These are phyloP conservation scores for Ceraclea dissimilis DNA, from an alignment of 2,888 invertebrate genomes.

Conservation along the genomic window DNA sequence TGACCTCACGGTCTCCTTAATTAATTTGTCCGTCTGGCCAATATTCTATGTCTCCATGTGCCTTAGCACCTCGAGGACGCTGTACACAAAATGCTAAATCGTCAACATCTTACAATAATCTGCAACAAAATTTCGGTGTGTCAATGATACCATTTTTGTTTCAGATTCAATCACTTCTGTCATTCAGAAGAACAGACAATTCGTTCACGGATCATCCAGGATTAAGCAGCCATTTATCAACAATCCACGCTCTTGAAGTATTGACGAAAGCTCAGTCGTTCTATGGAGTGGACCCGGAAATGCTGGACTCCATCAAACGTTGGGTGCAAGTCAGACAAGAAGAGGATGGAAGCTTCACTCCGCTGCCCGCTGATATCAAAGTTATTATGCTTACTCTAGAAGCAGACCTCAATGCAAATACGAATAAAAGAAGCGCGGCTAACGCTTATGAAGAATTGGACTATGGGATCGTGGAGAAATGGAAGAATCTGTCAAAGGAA, in stretches of 20 bases:
- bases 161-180: conserved; percentile 54
- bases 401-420: conserved; percentile 28
- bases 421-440: conserved; percentile 8
- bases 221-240: conserved; percentile 53
- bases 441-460: conserved; percentile 42
- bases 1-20: no score
- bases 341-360: conserved; percentile 53
- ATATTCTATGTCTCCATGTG: no score
- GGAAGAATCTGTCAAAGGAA: conserved; percentile 41
- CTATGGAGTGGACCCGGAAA: conserved; percentile 53
- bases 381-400: conserved; percentile 39
- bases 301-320: conserved; percentile 51
- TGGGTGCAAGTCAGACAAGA: conserved; percentile 57
- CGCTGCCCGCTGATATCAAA: conserved; percentile 51
- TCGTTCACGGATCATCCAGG: conserved; percentile 61
- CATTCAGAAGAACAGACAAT: conserved; percentile 56
- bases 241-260: conserved; percentile 53
- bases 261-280: conserved; percentile 54
- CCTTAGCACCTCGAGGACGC: no score
- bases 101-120: no score
- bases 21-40: no score
- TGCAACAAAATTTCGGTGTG: no score
- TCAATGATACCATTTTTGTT: no score
- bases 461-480: conserved; percentile 26
- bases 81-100: no score